These are phyloP conservation scores for Campoletis raptor DNA, from an alignment of 2,888 invertebrate species.

Conservation along the genomic window DNA sequence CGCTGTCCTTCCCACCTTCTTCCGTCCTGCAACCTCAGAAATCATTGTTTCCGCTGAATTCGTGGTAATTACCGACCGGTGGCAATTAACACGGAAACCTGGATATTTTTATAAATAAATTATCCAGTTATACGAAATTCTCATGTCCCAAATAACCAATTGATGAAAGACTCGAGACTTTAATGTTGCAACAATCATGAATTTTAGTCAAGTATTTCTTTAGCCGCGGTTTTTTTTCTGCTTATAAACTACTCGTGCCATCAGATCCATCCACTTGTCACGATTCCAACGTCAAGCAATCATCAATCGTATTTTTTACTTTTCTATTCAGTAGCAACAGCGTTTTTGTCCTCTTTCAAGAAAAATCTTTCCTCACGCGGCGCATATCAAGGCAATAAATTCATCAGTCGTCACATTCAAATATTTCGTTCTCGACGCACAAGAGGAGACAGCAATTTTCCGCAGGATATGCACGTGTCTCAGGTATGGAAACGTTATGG, in stretches of 20 bases:
- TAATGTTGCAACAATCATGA: background rate
- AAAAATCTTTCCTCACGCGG: constrained; percentile 52
- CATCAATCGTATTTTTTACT: background rate
- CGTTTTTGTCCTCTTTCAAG: background rate
- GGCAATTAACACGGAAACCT: background rate
- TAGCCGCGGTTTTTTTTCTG: background rate
- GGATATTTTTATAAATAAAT: background rate
- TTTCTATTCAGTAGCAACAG: background rate
- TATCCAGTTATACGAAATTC: background rate
- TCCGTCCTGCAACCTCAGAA: constrained; percentile 47
- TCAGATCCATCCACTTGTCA: background rate
- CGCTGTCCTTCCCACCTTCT: constrained; percentile 56
- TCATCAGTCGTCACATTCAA: constrained; percentile 78
- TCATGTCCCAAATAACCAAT: background rate
- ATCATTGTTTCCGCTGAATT: constrained; percentile 40
- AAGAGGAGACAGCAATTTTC: constrained; percentile 48
- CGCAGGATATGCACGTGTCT: constrained; percentile 24
- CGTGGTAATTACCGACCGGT: background rate
- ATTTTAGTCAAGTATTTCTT: background rate
- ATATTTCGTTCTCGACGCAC: constrained; percentile 47
- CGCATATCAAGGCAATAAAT: constrained; percentile 79
- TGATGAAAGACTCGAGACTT: background rate
- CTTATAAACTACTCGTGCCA: constrained; percentile 41
- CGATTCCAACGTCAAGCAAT: background rate
- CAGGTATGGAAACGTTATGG: constrained; percentile 58